phyloP scores from a whole-genome alignment of 1,140 invertebrate species.

The Cydia splendana region DNA sequence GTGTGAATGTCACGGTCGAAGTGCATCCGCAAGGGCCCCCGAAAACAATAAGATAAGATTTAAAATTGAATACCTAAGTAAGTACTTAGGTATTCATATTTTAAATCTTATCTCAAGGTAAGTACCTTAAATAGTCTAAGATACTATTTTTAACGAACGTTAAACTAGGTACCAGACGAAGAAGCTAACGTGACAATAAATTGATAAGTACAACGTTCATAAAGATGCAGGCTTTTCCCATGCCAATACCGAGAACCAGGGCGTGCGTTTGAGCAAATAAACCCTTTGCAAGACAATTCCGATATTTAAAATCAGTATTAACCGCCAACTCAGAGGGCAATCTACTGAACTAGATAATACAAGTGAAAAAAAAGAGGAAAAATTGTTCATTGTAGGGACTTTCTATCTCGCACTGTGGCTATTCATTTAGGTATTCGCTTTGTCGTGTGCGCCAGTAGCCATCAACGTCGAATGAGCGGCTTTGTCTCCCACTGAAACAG shows the following conservation, averaged over 20 bases:
- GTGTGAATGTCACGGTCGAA: too few species aligned
- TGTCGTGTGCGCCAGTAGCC: slow-evolving; percentile 42
- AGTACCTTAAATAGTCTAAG: too few species aligned
- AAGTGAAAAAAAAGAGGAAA: slow-evolving; percentile 36
- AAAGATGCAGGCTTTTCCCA: slow-evolving; percentile 34
- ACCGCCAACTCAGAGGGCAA: slow-evolving; percentile 8
- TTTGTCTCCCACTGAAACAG: slow-evolving; percentile 58
- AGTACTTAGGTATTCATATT: too few species aligned
- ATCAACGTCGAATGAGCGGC: slow-evolving; percentile 49
- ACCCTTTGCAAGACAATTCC: neutral
- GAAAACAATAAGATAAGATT: too few species aligned
- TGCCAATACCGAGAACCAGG: slow-evolving; percentile 1
- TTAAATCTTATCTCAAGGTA: too few species aligned
- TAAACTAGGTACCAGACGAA: too few species aligned
- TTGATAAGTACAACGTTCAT: too few species aligned
- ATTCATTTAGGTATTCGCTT: slow-evolving; percentile 55
- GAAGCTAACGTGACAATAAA: too few species aligned
- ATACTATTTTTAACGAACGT: too few species aligned
- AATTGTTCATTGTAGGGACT: slow-evolving; percentile 35
- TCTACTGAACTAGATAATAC: slow-evolving; percentile 23
- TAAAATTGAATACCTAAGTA: too few species aligned
- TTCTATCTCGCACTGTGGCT: slow-evolving; percentile 47
- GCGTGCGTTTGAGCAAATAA: neutral
- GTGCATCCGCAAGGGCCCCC: too few species aligned
- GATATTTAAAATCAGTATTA: slow-evolving; percentile 15